Base-by-base conservation (phyloP, 2,797 vertebrate species). In the Hydrolagus colliei region DNA sequence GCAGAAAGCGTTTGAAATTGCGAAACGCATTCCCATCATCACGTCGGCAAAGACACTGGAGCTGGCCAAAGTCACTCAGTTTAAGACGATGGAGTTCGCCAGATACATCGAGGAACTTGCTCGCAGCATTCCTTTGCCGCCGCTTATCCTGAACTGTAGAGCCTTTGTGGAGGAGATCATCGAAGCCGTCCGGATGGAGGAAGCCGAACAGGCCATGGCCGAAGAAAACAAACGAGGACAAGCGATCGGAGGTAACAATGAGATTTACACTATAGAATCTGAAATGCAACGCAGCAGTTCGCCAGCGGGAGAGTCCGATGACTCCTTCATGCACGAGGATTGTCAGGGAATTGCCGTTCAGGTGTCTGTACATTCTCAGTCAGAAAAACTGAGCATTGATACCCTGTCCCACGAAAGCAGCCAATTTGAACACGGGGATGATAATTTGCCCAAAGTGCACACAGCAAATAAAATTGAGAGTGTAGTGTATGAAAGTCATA, bases 21-120 rank as follows among this genome's bases (percentile, higher is more conserved):
- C 97, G 89, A 98, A 98, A 88, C 95, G 93, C 0, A 98, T 99
- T 86, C 97, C 97, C 32, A 98, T 99, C 89, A 88, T 99, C 87
- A 99, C 97, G 0, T 96, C 96, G 0, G 95, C 95, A 87, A 98
- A 97, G 91, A 98, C 97, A 0, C 89, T 96, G 62, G 97, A 99
- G 92, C 88, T 98, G 18, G 97, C 97, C 90, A 98, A 98, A 88
- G 96, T 97, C 89, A 99, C 97, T 2, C 97, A 98, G 90, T 98
- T 94, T 86, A 98, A 98, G 90, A 99, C 97, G 59, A 95, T 96
- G 95, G 97, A 99, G 91, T 93, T 99, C 0, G 96, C 96, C 0
- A 95, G 96, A 0, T 96, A 98, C 89, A 96, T 98, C 1, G 97
- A 99, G 88, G 97, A 99, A 89, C 93, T 99, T 85, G 97, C 97